Conservation (phyloP, 1,140 invertebrate species). For the Acyrthosiphon pisum region DNA sequence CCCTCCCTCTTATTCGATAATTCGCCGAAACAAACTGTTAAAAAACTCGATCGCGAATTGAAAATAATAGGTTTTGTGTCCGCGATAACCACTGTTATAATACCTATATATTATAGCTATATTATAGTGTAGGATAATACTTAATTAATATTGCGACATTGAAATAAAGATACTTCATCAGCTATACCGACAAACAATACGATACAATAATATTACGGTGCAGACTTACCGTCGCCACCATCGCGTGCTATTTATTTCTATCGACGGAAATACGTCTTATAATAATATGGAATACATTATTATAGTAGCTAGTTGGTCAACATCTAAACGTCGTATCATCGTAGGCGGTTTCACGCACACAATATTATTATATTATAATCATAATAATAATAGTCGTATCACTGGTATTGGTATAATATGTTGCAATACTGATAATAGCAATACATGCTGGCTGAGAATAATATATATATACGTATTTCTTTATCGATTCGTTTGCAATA, state of each 20-base stretch:
- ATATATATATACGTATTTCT: slow-evolving; percentile 22
- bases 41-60: neutral
- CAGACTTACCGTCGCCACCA: neutral
- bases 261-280: neutral
- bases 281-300: neutral
- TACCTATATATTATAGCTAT: too few relatives aligned
- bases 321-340: neutral
- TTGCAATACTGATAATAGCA: slow-evolving; percentile 38
- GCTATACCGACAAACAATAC: neutral
- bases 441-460: slow-evolving; percentile 33
- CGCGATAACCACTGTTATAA: neutral
- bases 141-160: neutral
- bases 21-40: neutral
- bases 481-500: slow-evolving; percentile 43
- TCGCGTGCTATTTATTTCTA: neutral
- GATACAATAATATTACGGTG: neutral
- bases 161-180: neutral
- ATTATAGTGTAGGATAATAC: neutral
- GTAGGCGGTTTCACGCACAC: too few relatives aligned
- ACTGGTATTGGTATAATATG: neutral
- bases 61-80: neutral
- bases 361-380: too few relatives aligned
- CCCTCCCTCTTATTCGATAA: neutral
- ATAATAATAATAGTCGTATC: too few relatives aligned
- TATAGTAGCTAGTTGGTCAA: too few relatives aligned